These are phyloP conservation scores for Proterorhinus semilunaris DNA, from an alignment of 2,113 vertebrate genomes.

Conservation along the genomic window DNA sequence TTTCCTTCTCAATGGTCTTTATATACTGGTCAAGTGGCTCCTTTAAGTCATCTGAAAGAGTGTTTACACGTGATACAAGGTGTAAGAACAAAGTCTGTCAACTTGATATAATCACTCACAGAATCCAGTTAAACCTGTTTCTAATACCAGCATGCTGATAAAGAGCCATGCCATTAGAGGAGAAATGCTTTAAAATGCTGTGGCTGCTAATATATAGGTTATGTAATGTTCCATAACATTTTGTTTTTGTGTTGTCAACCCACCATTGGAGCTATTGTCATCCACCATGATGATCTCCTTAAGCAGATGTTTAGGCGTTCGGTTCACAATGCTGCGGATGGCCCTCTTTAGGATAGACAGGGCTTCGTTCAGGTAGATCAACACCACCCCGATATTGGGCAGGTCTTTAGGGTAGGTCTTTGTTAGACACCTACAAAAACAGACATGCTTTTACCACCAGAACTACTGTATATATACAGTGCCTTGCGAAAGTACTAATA, in stretches of 20 bases:
- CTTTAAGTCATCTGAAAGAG: conserved; percentile 61
- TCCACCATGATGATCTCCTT: conserved; percentile 84
- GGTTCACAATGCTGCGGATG: conserved; percentile 72
- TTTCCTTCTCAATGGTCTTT: conserved; percentile 38
- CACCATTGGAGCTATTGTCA: conserved; percentile 78
- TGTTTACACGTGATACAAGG: too few species aligned
- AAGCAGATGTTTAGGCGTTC: conserved; percentile 70
- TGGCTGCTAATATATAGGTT: neutral
- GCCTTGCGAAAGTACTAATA: too few species aligned
- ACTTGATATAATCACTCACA: too few species aligned
- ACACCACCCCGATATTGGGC: conserved; percentile 73
- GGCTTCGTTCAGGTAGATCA: conserved; percentile 82
- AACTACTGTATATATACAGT: neutral
- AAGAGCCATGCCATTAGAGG: too few species aligned
- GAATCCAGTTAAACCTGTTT: neutral
- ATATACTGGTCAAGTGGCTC: conserved; percentile 49
- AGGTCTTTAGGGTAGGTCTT: conserved; percentile 74
- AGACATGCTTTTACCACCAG: neutral
- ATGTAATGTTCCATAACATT: neutral
- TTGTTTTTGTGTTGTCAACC: conserved; percentile 16
- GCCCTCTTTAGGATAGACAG: conserved; percentile 76
- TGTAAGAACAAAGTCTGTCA: too few species aligned
- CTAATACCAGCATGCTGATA: too few species aligned
- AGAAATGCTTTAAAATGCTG: too few species aligned
- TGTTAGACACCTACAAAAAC: conserved; percentile 60